Evolutionary conservation across 2,888 invertebrate species (phyloP), one percentile per base, ranked within the genome.

Genomic region (Zeuzera pyrina): DNA sequence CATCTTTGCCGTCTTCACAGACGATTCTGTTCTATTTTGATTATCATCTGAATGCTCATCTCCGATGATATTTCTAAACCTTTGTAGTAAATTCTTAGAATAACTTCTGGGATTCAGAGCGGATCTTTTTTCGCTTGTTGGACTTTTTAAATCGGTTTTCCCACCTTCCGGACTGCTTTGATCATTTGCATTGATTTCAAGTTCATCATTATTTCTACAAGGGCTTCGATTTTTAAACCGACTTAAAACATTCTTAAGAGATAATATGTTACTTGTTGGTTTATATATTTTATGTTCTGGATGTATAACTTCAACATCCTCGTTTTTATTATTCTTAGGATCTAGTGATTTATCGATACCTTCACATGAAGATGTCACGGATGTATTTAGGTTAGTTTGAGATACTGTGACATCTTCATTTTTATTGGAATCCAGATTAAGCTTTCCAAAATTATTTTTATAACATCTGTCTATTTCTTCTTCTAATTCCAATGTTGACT

Each of bases 231-330:
- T 69, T 49, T 81, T 84, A 39, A 88, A 85, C 30, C 86, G 71
- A 49, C 84, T 86, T 3, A 88, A 59, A 15, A 88, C 81, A 47
- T 86, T 87, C 54, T 86, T 85, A 1, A 88, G 66, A 2, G 88
- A 84, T 1, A 79, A 48, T 42, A 83, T 68, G 38, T 79, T 87
- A 29, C 84, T 81, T 0, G 86, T 85, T 27, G 89, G 88, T 40
- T 91, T 87, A 53, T 92, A 92, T 47, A 92, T 92, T 68, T 90
- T 92, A 60, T 93, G 91, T 54, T 92, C 92, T 0, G 93, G 93
- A 55, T 92, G 92, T 39, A 89, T 85, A 2, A 85, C 69, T 59
- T 70, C 84, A 42, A 66, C 69, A 51, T 46, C 79, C 51, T 53
- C 78, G 8, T 19, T 19, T 19, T 19, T 8, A n/a, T n/a, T n/a